phyloP scores from a whole-genome alignment of 2,797 vertebrate genomes.

The Astyanax mexicanus region DNA sequence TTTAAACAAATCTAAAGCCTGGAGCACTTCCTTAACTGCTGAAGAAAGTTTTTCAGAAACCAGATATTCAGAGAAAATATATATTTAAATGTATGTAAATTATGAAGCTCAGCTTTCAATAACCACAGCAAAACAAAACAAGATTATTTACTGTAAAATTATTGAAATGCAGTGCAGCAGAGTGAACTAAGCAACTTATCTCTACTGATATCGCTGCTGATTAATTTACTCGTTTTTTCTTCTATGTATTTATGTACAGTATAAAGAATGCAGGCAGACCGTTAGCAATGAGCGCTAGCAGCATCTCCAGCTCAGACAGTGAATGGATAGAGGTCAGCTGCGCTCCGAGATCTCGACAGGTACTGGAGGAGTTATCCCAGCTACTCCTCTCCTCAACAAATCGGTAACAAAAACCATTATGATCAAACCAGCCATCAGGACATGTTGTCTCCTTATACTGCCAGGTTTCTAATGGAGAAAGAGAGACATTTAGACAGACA shows the following conservation, averaged over 20 bases:
- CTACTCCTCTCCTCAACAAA: slow-evolving; percentile 75
- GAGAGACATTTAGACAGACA: background rate
- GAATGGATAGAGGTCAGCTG: slow-evolving; percentile 83
- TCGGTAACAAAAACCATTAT: slow-evolving; percentile 87
- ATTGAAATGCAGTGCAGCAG: background rate
- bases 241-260: background rate
- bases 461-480: slow-evolving; percentile 80
- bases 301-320: slow-evolving; percentile 86
- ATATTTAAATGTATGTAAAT: too few relatives aligned
- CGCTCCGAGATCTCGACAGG: slow-evolving; percentile 78
- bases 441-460: slow-evolving; percentile 86
- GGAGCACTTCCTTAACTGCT: too few relatives aligned
- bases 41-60: too few relatives aligned
- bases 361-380: slow-evolving; percentile 83
- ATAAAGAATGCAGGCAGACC: slow-evolving; percentile 78
- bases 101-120: background rate
- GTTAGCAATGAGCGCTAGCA: slow-evolving; percentile 78
- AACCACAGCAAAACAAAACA: background rate
- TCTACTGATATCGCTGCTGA: too few relatives aligned
- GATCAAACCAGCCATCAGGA: slow-evolving; percentile 83
- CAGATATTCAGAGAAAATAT: too few relatives aligned
- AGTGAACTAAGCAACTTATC: too few relatives aligned
- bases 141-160: background rate
- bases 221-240: too few relatives aligned
- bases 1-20: background rate